A percentile compares a stretch with the other conserved stretches of the same genome.
phyloP scores from a whole-genome alignment of 2,797 vertebrate genomes.

The Esox lucius region DNA sequence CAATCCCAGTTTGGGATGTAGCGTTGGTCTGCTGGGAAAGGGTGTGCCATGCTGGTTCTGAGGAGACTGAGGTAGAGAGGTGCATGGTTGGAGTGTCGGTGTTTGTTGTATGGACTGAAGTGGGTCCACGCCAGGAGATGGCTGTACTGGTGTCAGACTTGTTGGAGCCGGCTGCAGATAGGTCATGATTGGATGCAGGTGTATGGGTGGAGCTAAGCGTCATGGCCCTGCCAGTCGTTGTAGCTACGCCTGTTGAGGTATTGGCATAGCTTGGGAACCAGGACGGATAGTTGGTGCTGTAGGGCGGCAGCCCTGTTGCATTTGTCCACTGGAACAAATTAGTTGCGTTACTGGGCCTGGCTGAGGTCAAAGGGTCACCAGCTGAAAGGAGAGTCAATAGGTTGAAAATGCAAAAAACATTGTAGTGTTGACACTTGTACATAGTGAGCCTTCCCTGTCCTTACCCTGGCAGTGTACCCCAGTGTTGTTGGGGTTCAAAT shows the following conservation, averaged over 20 bases:
- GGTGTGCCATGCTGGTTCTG: not conserved
- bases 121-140: not conserved
- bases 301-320: not conserved
- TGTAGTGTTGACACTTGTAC: not conserved
- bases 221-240: not conserved
- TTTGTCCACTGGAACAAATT: not conserved
- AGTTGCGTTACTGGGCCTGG: not conserved
- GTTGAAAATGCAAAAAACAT: not conserved
- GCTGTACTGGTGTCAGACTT: conserved; percentile 1
- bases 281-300: not conserved
- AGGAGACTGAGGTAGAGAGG: not conserved
- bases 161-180: conserved; percentile 9
- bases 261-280: not conserved
- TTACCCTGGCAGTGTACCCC: conserved; percentile 35
- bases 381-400: not conserved
- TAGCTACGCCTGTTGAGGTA: not conserved
- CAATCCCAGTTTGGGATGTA: conserved; percentile 23
- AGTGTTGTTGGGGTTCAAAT: conserved; percentile 49
- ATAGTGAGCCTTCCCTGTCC: too few species aligned
- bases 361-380: conserved; percentile 8
- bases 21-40: conserved; percentile 18
- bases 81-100: too few species aligned
- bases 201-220: not conserved
- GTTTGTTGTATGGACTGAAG: not conserved
- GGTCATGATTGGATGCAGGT: conserved; percentile 27